Evolutionary conservation across 1,140 invertebrate species (phyloP), one percentile per base, ranked within the genome.

Genomic region (Hormaphis cornu): DNA sequence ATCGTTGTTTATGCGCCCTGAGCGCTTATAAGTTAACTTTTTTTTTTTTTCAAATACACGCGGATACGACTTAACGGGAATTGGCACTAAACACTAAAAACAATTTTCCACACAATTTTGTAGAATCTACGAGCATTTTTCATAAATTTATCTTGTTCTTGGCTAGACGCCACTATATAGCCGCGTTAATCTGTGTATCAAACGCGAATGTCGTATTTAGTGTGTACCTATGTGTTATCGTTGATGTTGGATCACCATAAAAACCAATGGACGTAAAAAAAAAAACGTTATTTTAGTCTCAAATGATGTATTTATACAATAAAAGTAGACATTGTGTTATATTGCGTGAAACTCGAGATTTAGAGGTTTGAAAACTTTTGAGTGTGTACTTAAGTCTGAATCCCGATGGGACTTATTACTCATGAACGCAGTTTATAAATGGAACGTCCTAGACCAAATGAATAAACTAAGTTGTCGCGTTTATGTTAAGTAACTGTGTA

Each of bases 81-180:
- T 63, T 63, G 59, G 59, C 59, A 63, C 42, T 63, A 63, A 48
- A 63, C 20, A 46, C n/a, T 63, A 30, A 46, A 59, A 59, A 42
- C 56, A 0, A 26, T 44, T 46, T 20, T 24, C 7, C 2, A 26
- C 12, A 22, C 8, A 4, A 3, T 22, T 22, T 42, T 18, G 46
- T 30, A 33, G 1, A 14, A 14, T 18, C 42, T 12, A 18, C 56
- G 37, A 4, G 12, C 26, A n/a, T 61, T 63, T 30, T 46, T 46
- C 59, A 63, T 63, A 63, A 63, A 63, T 63, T 26, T 26, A 48
- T 63, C 33, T 33, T 20, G 26, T 2, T 18, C 24, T 63, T 63
- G 59, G 59, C 59, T 28, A 30, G 22, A 33, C 59, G 59, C 59
- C 59, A 46, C 6, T 33, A 16, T n/a, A n/a, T n/a, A n/a, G n/a